Base-by-base conservation (phyloP, 2,888 invertebrate genomes). In the Thecocarcelia acutangulata region DNA sequence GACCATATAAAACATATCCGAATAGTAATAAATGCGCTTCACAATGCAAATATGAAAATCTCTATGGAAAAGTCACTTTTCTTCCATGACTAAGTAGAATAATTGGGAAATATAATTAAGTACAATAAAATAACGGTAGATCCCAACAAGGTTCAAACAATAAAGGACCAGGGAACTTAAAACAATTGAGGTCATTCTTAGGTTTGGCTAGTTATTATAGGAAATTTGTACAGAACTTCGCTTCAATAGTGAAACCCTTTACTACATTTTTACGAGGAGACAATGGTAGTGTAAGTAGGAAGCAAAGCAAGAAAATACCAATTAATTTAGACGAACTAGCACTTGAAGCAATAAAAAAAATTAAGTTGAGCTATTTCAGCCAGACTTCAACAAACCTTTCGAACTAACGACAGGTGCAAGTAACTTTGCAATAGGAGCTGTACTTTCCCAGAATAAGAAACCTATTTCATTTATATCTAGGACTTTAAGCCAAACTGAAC, bases 151-250 rank as follows among this genome's bases (percentile, higher is more conserved):
- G 33, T 54, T 15, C n/a, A 54, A 28, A 28, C 33, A 54, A 54
- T 15, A 28, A 28, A 28, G 28, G 6, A 54, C 28, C 4, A 28
- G 28, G 3, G n/a, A 54, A 54, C 15, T 28, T 33, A n/a, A 54
- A 54, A 54, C 28, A 33, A 8, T 28, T 54, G n/a, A 54, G 13
- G 9, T 54, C 28, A 54, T 54, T 54, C 15, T 54, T 54, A 33
- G 28, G 28, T 8, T 33, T 54, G 28, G 28, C 54, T 28, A 54
- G 54, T 54, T 54, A 54, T 33, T 54, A 28, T 54, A 15, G 28
- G 54, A 54, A 54, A 33, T 54, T 28, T 54, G 28, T 54, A 28
- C 28, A 54, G n/a, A 54, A 54, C 15, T 54, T 54, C 54, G 54
- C 54, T 28, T 28, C 33, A 28, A 28, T 54, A 54, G 54, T 54